Base-by-base conservation (phyloP, 2,888 invertebrate species). In the Heteromurus nitidus region DNA sequence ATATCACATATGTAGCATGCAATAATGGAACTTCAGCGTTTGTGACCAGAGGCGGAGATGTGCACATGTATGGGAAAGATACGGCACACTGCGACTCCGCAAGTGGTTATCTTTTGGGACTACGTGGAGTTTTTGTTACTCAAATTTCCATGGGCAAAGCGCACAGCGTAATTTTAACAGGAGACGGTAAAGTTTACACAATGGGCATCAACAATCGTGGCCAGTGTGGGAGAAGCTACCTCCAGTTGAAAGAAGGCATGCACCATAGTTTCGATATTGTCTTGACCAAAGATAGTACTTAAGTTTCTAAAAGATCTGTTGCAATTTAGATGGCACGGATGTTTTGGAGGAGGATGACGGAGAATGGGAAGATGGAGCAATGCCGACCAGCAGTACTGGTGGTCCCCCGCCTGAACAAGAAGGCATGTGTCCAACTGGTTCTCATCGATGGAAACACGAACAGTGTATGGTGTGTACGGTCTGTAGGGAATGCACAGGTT, bases 141-240 rank as follows among this genome's bases (percentile, higher is more conserved):
- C 91, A 94, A 90, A 94, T 97, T 2, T 94, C 95, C 0, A 90
- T 99, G 80, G 99, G 99, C 1, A 99, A 99, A 90, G 98, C 98
- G 0, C 99, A 99, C 88, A 95, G 95, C n/a, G 95, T 96, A 0
- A 95, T 93, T 0, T 91, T 99, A 13, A 96, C 95, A 16, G 93
- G 92, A 86, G 95, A 95, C 88, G 99, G 99, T 0, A 94, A 95
- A 87, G 93, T 98, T 2, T 98, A 94, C 89, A 97, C 98, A 0
- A 98, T 98, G 89, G 99, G 99, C 3, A 95, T 98, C 83, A 99
- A 99, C 90, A 98, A 99, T 89, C 97, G 98, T 89, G 97, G 97
- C 0, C 99, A 99, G 89, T 99, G 99, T 90, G 99, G 99, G 3
- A 91, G 97, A 84, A 83, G 85, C 47, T 77, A 83, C 28, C 72